Base-by-base conservation (phyloP, 2,113 vertebrate genomes). In the Halcyon senegalensis region DNA sequence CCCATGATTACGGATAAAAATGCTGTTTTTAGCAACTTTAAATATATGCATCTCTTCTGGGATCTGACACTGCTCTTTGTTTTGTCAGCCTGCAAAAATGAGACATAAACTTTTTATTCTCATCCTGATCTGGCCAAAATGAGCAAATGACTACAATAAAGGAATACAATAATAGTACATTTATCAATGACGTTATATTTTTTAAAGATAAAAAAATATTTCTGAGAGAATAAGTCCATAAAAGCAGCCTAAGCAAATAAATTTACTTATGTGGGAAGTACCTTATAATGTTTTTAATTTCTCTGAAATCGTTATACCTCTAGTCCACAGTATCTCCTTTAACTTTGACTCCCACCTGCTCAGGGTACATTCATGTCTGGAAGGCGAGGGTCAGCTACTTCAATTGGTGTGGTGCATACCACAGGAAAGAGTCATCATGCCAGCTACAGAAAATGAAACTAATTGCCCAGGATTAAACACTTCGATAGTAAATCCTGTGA, bases 291-390 rank as follows among this genome's bases (percentile, higher is more conserved):
- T 3, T 90, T 79, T 48, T 58, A 41, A 53, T 62, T 55, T 50
- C 17, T 6, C 16, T 75, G 8, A 78, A 87, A 60, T 10, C 5
- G 17, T 59, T 60, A 28, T 50, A 33, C 5, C 5, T 56, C 5
- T 43, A 16, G 1, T 30, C 11, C 6, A 60, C 8, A 70, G 23
- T 51, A 68, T n/a, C 8, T 68, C 12, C 11, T 8, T 37, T 72
- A 51, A 33, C 4, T 53, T 93, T 41, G 18, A 17, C 5, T 55
- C 4, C 7, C 20, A 24, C 4, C 0, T 72, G 4, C 44, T 33
- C 31, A 37, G 41, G 3, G 23, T 92, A 11, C 2, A 0, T 30
- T 88, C 1, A 1, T 43, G 35, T 11, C 13, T 76, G 19, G 7
- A 69, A 86, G 44, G 14, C 48, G 27, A 73, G 15, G 13, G 16